These are phyloP conservation scores for Troides helena DNA, from an alignment of 2,888 invertebrate genomes.

Conservation along the genomic window DNA sequence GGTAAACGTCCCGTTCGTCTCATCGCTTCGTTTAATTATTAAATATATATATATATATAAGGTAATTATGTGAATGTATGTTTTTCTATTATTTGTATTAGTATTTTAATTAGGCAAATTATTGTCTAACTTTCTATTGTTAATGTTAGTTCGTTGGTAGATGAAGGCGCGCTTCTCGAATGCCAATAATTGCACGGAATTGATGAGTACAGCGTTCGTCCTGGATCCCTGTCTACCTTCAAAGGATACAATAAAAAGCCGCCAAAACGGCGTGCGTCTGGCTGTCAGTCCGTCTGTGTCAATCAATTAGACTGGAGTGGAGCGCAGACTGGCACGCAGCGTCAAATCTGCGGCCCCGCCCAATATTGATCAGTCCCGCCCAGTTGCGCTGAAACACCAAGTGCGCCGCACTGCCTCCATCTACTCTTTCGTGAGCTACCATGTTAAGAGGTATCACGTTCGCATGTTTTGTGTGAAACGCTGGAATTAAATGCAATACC, in stretches of 20 bases:
- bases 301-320: slow-evolving; percentile 67
- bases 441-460: slow-evolving; percentile 34
- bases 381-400: slow-evolving; percentile 59
- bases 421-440: slow-evolving; percentile 40
- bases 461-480: slow-evolving; percentile 18
- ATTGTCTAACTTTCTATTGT: no score
- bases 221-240: slow-evolving; percentile 41
- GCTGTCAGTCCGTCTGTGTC: slow-evolving; percentile 72
- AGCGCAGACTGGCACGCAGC: slow-evolving; percentile 67
- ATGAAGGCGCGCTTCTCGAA: slow-evolving; percentile 12
- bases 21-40: no score
- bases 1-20: no score
- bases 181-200: slow-evolving; percentile 40
- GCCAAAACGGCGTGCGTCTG: slow-evolving; percentile 59
- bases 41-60: no score
- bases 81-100: no score
- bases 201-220: slow-evolving; percentile 48
- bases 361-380: slow-evolving; percentile 67
- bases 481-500: slow-evolving; percentile 20
- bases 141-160: no score
- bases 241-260: slow-evolving; percentile 64
- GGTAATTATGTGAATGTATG: no score
- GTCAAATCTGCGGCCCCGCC: slow-evolving; percentile 62
- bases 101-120: no score
- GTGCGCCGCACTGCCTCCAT: slow-evolving; percentile 43